Evolutionary conservation across 2,113 vertebrate species (phyloP), one percentile per base, ranked within the genome.

Genomic region (Lophura nycthemera): DNA sequence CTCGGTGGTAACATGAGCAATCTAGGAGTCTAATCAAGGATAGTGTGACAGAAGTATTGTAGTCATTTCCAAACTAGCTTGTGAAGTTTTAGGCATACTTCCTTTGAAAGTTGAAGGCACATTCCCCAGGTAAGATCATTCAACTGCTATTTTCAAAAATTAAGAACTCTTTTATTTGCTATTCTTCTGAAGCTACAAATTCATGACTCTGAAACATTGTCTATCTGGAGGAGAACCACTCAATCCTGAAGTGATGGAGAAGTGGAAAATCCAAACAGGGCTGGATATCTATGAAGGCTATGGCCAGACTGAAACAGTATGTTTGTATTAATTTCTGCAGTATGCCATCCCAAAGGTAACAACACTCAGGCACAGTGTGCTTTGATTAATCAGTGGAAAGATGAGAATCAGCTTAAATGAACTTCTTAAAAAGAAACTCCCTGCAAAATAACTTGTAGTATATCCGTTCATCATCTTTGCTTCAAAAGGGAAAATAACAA

Each of bases 201-300:
- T 99, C 85, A 79, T 5, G 8, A 98, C 95, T 66, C 95, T 99
- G 95, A 96, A 96, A 45, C 98, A 98, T 72, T 98, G 98, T 79
- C 1, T 98, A 38, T 97, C 97, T 3, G 98, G 97, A 73, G 98
- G 98, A 20, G 98, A 99, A 48, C 97, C 98, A 1, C 98, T 98
- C 57, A 98, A 97, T 85, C 98, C 98, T 14, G 97, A 98, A 32
- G 98, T 98, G 78, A 96, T 98, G 75, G 88, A 74, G 0, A 97
- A 97, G 38, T 99, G 98, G 98, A 98, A 97, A 92, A 83, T 22
- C 29, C 95, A 97, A 36, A 98, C 98, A 2, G 98, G 98, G 27
- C 89, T 99, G 79, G 97, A 98, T 91, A 98, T 98, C 84, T 86
- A 98, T 17, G 98, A 98, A 97, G 98, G 92, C 59, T 99, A 98